A percentile compares a stretch with the other conserved stretches of the same genome.
These are phyloP conservation scores for Anthopleura xanthogrammica DNA, from an alignment of 92 coral and sea anemone species.

Conservation along the genomic window DNA sequence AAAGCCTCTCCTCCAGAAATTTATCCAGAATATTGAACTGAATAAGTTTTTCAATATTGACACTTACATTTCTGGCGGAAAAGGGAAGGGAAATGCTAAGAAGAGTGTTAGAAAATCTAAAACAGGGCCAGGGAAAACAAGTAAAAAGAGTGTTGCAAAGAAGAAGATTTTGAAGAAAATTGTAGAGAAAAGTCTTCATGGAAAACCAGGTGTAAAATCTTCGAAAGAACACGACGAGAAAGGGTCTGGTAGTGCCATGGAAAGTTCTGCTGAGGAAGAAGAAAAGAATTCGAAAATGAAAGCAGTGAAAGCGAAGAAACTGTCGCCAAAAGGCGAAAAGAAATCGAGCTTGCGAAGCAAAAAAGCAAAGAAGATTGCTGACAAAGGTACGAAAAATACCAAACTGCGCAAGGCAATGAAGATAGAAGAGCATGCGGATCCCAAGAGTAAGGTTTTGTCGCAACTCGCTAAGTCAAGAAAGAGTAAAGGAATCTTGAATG, in stretches of 20 bases:
- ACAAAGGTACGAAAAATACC: neutral
- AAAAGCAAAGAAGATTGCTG: neutral
- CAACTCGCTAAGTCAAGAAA: neutral
- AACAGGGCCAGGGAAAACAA: neutral
- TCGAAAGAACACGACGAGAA: neutral
- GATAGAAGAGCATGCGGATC: neutral
- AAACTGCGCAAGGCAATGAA: neutral
- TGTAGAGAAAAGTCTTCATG: neutral
- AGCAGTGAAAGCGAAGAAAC: neutral
- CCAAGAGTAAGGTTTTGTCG: neutral
- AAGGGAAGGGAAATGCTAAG: neutral
- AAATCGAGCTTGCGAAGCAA: neutral
- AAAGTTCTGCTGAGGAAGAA: neutral
- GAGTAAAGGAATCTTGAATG: neutral
- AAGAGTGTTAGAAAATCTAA: neutral
- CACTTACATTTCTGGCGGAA: slow-evolving; percentile 16
- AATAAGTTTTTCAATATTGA: slow-evolving; percentile 55
- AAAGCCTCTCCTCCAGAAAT: slow-evolving; percentile 33
- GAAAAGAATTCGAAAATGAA: neutral
- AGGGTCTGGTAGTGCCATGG: neutral
- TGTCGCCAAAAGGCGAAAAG: neutral
- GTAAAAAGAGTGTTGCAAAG: neutral
- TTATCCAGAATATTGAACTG: slow-evolving; percentile 46
- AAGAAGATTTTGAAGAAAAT: neutral
- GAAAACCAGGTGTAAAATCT: neutral